Percentiles rank a stretch among this genome's conserved stretches.
Evolutionary conservation across 2,888 invertebrate species (phyloP).

Genomic region (Aleiodes testaceus): DNA sequence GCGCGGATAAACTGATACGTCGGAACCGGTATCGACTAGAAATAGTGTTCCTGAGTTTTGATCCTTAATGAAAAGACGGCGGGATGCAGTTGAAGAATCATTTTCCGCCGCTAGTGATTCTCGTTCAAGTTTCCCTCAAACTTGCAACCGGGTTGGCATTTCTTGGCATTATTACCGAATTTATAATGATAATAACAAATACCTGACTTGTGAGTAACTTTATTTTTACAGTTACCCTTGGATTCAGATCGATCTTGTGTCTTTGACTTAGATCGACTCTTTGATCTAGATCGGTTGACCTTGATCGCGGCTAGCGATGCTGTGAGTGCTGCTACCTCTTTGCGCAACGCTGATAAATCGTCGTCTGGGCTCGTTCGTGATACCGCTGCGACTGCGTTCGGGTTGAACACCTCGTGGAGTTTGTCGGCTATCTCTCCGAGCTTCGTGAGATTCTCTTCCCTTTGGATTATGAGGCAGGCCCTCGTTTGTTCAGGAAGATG

Average conservation of each 20-base stretch:
- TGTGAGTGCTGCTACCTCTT: too few species aligned
- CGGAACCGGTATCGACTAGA: conserved; percentile 20
- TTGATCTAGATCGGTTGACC: neutral
- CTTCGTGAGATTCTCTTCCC: neutral
- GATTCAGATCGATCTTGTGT: neutral
- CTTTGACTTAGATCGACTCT: neutral
- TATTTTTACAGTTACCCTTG: neutral
- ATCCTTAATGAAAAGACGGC: conserved; percentile 6
- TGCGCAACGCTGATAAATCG: neutral
- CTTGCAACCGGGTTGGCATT: conserved; percentile 1
- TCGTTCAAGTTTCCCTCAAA: conserved; percentile 18
- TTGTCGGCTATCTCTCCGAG: conserved; percentile 14
- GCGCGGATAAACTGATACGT: neutral
- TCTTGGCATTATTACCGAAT: neutral
- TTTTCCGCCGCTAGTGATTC: conserved; percentile 9
- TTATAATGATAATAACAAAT: conserved; percentile 10
- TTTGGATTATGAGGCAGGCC: neutral
- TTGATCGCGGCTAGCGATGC: neutral
- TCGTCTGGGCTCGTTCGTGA: neutral
- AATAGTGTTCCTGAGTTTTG: neutral
- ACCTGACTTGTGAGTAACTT: neutral
- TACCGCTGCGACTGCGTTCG: too few species aligned
- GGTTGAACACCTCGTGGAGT: too few species aligned
- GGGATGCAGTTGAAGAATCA: neutral
- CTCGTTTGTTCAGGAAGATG: conserved; percentile 10